These are phyloP conservation scores for Dunckerocampus dactyliophorus DNA, from an alignment of 2,113 vertebrate genomes.

Conservation along the genomic window DNA sequence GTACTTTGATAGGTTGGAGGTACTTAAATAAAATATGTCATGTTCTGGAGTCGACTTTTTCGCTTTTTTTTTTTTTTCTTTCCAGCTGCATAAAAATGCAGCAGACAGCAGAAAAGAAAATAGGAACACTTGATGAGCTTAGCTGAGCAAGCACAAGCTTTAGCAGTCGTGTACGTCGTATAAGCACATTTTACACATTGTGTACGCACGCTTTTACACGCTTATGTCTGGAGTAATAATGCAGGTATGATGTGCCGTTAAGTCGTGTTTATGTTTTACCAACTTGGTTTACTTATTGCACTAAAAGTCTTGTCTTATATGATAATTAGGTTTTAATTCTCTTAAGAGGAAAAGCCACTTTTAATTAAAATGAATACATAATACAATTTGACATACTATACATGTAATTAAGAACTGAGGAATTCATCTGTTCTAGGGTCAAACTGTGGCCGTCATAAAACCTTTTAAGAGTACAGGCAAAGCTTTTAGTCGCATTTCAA, in stretches of 20 bases:
- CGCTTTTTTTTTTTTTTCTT: conserved; percentile 25
- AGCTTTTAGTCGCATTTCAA: too few species aligned
- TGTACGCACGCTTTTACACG: conserved; percentile 57
- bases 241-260: conserved; percentile 38
- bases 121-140: conserved; percentile 68
- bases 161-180: conserved; percentile 55
- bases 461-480: too few species aligned
- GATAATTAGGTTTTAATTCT: too few species aligned
- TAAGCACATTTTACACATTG: conserved; percentile 65
- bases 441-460: too few species aligned
- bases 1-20: conserved; percentile 54
- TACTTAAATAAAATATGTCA: conserved; percentile 39
- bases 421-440: too few species aligned
- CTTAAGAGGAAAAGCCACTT: too few species aligned
- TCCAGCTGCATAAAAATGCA: conserved; percentile 47
- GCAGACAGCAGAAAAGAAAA: conserved; percentile 60
- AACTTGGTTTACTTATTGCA: neutral
- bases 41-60: too few species aligned
- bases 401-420: too few species aligned
- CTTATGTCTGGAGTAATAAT: conserved; percentile 50
- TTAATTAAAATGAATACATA: too few species aligned
- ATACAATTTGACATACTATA: too few species aligned
- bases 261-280: conserved; percentile 19
- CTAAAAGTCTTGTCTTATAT: too few species aligned
- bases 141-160: conserved; percentile 69